Evolutionary conservation across 2,888 invertebrate genomes (phyloP).

Genomic region (Pristionchus mayeri): DNA sequence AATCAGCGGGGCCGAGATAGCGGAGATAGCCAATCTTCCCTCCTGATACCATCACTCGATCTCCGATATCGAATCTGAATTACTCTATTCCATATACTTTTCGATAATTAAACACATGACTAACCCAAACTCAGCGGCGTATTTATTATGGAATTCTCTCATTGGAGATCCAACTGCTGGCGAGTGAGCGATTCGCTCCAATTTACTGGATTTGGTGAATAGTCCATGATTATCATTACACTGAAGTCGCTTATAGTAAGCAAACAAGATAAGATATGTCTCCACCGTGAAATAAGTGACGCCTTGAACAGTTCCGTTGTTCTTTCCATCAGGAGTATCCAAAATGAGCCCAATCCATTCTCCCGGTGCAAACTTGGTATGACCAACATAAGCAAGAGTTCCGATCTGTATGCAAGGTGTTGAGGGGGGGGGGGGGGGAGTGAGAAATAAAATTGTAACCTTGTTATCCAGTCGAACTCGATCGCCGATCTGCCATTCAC

Average conservation of each 20-base stretch:
- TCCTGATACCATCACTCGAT: slow-evolving; percentile 65
- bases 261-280: neutral
- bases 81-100: neutral
- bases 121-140: slow-evolving; percentile 54
- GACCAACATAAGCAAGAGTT: slow-evolving; percentile 66
- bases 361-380: slow-evolving; percentile 83
- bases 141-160: slow-evolving; percentile 47
- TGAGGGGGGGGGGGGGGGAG: no score
- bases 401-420: slow-evolving; percentile 52
- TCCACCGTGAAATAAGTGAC: slow-evolving; percentile 83
- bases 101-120: neutral
- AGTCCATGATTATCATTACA: slow-evolving; percentile 56
- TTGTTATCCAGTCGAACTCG: slow-evolving; percentile 39
- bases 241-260: slow-evolving; percentile 44
- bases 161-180: slow-evolving; percentile 40
- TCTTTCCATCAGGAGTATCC: slow-evolving; percentile 93
- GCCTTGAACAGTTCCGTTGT: slow-evolving; percentile 94
- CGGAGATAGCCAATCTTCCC: slow-evolving; percentile 77
- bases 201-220: slow-evolving; percentile 58
- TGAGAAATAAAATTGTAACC: neutral
- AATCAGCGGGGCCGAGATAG: slow-evolving; percentile 78
- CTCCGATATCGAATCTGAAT: slow-evolving; percentile 65
- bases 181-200: slow-evolving; percentile 51
- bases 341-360: slow-evolving; percentile 96
- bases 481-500: slow-evolving; percentile 53